These are phyloP conservation scores for Deladenus siricidicola DNA, from an alignment of 2,888 invertebrate genomes.

Conservation along the genomic window DNA sequence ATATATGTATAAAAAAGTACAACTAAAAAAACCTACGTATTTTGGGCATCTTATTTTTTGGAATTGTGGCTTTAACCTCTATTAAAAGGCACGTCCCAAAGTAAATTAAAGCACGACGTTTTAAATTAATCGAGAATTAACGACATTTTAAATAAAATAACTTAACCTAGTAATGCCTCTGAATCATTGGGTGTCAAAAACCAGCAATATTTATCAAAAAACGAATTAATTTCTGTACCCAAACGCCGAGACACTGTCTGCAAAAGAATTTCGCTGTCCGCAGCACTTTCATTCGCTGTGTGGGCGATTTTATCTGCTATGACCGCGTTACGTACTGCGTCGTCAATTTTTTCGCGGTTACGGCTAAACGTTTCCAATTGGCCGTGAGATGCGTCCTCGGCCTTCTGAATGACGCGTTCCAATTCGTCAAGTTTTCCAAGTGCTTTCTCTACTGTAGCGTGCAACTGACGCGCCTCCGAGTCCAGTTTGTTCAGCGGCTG, in stretches of 20 bases:
- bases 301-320: not conserved
- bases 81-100: too few relatives aligned
- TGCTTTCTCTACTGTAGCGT: slow-evolving; percentile 22
- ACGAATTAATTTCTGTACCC: not conserved
- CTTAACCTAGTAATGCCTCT: not conserved
- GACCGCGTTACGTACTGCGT: not conserved
- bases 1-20: too few relatives aligned
- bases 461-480: not conserved
- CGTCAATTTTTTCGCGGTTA: not conserved
- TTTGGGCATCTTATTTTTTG: too few relatives aligned
- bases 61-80: too few relatives aligned
- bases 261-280: not conserved
- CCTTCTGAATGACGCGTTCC: not conserved
- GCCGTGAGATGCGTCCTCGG: not conserved
- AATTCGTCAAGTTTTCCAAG: slow-evolving; percentile 1
- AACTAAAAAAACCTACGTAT: not conserved
- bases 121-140: too few relatives aligned
- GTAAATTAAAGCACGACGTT: too few relatives aligned
- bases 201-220: not conserved
- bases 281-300: slow-evolving; percentile 1
- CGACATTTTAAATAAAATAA: not conserved
- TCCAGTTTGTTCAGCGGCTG: slow-evolving; percentile 1
- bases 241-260: not conserved
- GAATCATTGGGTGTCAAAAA: not conserved
- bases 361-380: not conserved